Conservation (phyloP, 2,888 invertebrate genomes). For the Spilosoma lubricipeda region DNA sequence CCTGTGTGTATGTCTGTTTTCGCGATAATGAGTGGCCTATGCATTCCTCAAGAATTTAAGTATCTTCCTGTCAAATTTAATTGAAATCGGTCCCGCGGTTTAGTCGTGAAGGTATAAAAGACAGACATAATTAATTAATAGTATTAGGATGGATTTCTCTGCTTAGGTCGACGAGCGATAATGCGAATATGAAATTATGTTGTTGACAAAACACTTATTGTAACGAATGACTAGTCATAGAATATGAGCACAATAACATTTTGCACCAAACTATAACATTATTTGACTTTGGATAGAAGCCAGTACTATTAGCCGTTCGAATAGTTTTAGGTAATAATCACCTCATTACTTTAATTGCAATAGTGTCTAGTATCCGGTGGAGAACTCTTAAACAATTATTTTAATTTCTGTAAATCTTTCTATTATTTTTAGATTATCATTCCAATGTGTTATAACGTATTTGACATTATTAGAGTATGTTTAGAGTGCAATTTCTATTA, state of each 20-base stretch:
- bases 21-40: too few species aligned
- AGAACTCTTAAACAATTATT: conserved; percentile 9
- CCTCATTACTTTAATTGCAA: conserved; percentile 61
- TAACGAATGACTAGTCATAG: not conserved
- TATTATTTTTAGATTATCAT: not conserved
- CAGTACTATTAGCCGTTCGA: conserved; percentile 60
- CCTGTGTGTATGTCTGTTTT: too few species aligned
- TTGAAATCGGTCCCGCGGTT: too few species aligned
- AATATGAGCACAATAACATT: not conserved
- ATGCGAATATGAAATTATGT: not conserved
- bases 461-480: not conserved
- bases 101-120: too few species aligned
- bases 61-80: too few species aligned
- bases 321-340: conserved; percentile 72
- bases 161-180: not conserved
- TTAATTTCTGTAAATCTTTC: not conserved
- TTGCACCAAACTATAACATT: conserved; percentile 33
- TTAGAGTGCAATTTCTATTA: not conserved
- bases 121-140: too few species aligned
- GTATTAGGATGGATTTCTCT: too few species aligned
- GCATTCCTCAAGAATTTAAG: too few species aligned
- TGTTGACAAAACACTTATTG: not conserved
- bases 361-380: conserved; percentile 48
- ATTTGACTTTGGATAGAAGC: conserved; percentile 58
- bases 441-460: not conserved